Conservation (phyloP, 2,888 invertebrate genomes). For the Machimus rusticus region DNA sequence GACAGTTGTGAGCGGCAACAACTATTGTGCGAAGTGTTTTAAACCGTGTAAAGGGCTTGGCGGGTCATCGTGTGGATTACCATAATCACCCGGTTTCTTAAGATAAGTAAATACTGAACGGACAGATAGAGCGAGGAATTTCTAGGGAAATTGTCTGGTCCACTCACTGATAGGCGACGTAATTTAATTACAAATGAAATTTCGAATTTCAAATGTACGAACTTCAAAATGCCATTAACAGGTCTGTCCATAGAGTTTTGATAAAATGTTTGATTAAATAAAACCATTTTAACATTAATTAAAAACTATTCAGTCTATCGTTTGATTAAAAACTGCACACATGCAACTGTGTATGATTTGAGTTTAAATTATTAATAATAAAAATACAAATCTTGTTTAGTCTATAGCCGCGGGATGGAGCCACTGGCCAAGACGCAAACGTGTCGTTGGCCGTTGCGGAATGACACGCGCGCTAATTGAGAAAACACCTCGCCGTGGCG, state of each 20-base stretch:
- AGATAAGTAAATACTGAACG: background rate
- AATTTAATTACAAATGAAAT: too few species aligned
- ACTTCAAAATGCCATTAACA: too few species aligned
- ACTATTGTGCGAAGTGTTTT: background rate
- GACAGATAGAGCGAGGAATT: background rate
- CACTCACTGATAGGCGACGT: too few species aligned
- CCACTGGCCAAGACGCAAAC: background rate
- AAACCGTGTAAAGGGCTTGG: background rate
- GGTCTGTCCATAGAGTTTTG: too few species aligned
- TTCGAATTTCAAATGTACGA: too few species aligned
- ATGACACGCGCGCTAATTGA: background rate
- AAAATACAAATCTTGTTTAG: too few species aligned
- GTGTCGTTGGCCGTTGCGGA: background rate
- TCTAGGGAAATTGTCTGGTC: background rate
- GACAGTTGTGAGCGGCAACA: background rate
- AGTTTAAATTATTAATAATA: too few species aligned
- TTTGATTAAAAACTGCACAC: too few species aligned
- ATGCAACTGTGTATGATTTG: too few species aligned
- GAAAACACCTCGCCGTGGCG: background rate
- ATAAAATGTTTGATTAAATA: too few species aligned
- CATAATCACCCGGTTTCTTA: background rate
- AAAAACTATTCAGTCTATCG: too few species aligned
- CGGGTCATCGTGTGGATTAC: background rate
- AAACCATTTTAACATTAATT: too few species aligned
- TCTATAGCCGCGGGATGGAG: background rate